A percentile compares a stretch with the other conserved stretches of the same genome.
phyloP scores from a whole-genome alignment of 1,140 invertebrate genomes.

The Hyphantria cunea region DNA sequence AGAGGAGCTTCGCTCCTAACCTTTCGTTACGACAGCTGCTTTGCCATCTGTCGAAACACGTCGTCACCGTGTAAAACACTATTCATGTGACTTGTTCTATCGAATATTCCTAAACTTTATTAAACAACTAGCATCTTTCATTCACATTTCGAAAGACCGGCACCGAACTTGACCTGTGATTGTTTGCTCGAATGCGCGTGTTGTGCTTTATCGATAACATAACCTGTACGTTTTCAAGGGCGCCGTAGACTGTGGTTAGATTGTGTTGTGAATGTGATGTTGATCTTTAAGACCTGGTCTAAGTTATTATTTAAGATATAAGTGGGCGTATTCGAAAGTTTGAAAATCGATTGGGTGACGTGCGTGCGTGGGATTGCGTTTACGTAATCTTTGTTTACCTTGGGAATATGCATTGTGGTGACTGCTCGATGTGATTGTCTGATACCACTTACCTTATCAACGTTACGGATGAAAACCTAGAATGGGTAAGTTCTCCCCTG shows the following conservation, averaged over 20 bases:
- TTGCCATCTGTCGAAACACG: conserved; percentile 55
- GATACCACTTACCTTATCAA: conserved; percentile 9
- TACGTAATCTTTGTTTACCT: conserved; percentile 82
- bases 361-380: conserved; percentile 79
- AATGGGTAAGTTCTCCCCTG: conserved; percentile 29
- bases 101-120: conserved; percentile 47
- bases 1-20: conserved; percentile 46
- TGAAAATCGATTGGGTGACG: conserved; percentile 79
- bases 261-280: conserved; percentile 68
- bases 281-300: conserved; percentile 54
- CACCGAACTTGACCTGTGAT: conserved; percentile 72
- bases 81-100: conserved; percentile 33
- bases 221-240: conserved; percentile 80
- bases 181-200: conserved; percentile 76
- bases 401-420: conserved; percentile 74
- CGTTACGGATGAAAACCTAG: conserved; percentile 23
- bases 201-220: conserved; percentile 79
- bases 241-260: conserved; percentile 50
- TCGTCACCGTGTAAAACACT: conserved; percentile 45
- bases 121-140: conserved; percentile 39
- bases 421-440: conserved; percentile 48
- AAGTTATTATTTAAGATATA: conserved; percentile 66
- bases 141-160: conserved; percentile 46
- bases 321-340: conserved; percentile 81
- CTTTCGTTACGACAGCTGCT: conserved; percentile 47